Evolutionary conservation across 2,113 vertebrate species (phyloP), one percentile per base, ranked within the genome.

Genomic region (Eurypyga helias): DNA sequence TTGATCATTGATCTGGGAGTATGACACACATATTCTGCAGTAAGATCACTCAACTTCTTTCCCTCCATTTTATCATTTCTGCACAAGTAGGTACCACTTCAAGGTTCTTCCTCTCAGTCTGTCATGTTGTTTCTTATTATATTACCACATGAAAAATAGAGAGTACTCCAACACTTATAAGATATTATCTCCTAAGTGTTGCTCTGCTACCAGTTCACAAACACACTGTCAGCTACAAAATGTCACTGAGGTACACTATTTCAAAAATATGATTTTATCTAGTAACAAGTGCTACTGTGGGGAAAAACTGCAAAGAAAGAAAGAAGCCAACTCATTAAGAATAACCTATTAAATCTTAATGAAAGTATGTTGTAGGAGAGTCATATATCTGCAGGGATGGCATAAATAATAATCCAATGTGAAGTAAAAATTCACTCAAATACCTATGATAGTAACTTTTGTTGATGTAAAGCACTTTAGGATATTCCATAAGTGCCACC

Each of bases 401-500:
- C 93, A 94, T 91, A 96, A 97, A 96, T 90, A 95, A 96, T 94
- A 97, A 97, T 93, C 73, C 28, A 67, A 43, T 69, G 73, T 81
- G 93, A 97, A 94, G 58, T 77, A 89, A 72, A 96, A 95, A 94
- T 96, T 96, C 94, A 84, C 61, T 97, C 67, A 90, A 69, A 94
- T 92, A 87, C 54, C 72, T 95, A 69, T 77, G 45, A 90, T 69
- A 94, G 52, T 91, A 95, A 97, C 93, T 95, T 96, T 78, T 77
- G 31, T 85, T 96, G 94, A 94, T 94, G 43, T 86, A 83, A 89
- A 95, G 41, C 76, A 93, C 85, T 95, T 90, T 41, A 94, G 71
- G 82, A 94, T 89, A 91, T 87, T 92, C 75, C 76, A 36, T 67
- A 97, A 95, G 36, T 89, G 76, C 52, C 48, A 89, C 67, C n/a